Percentiles rank a stretch among this genome's conserved stretches.
phyloP scores from a whole-genome alignment of 1,140 invertebrate genomes.

The Drosophila mayri region DNA sequence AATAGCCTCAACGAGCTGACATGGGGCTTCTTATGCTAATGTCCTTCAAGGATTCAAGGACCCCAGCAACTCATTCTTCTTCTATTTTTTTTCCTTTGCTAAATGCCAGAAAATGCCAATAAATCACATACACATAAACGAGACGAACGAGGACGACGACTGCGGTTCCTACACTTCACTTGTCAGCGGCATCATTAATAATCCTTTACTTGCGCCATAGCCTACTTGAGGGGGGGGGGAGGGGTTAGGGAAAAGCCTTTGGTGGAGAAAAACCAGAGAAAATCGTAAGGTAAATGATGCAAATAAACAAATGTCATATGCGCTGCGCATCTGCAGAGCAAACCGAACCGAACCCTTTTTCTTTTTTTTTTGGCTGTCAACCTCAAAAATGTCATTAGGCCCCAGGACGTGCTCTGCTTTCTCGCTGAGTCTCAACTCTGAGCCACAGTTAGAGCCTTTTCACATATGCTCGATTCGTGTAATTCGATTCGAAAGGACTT shows the following conservation, averaged over 20 bases:
- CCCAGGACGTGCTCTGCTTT: conserved; percentile 64
- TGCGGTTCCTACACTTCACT: conserved; percentile 64
- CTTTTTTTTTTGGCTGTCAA: conserved; percentile 55
- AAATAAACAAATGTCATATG: conserved; percentile 84
- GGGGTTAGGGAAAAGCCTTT: neutral
- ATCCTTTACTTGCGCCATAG: conserved; percentile 71
- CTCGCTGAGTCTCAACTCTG: conserved; percentile 14
- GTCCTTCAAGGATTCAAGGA: conserved; percentile 39
- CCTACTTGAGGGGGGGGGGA: conserved; percentile 41
- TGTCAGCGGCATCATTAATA: conserved; percentile 82
- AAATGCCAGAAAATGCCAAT: conserved; percentile 79
- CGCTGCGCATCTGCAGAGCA: conserved; percentile 41
- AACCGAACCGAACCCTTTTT: conserved; percentile 18
- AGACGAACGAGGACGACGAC: neutral
- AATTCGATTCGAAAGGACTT: conserved; percentile 75
- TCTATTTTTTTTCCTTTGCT: conserved; percentile 20
- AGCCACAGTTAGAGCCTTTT: conserved; percentile 20
- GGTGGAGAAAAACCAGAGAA: conserved; percentile 18
- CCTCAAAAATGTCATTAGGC: conserved; percentile 83
- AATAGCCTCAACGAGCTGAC: conserved; percentile 42
- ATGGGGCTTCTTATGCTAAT: conserved; percentile 48
- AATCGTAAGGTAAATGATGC: conserved; percentile 80
- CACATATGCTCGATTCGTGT: conserved; percentile 79
- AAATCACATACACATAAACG: conserved; percentile 64
- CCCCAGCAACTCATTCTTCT: conserved; percentile 16